These are phyloP conservation scores for Zaprionus gabonicus DNA, from an alignment of 1,140 invertebrate genomes.

Conservation along the genomic window DNA sequence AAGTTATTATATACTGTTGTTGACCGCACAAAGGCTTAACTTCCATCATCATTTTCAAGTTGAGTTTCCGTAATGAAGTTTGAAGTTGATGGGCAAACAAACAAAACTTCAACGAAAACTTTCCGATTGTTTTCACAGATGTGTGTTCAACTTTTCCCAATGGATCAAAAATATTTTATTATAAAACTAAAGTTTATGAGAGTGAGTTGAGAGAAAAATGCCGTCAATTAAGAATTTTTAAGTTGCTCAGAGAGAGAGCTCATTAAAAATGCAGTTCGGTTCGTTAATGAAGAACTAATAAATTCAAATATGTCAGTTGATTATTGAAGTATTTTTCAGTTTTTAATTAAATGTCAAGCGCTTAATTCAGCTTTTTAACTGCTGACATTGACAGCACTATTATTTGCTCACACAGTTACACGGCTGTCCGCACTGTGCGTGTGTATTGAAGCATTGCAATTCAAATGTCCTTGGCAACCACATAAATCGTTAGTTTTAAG, in stretches of 20 bases:
- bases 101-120: background rate
- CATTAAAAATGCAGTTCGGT: background rate
- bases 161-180: background rate
- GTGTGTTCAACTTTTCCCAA: background rate
- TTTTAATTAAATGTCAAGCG: slow-evolving; percentile 1
- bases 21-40: background rate
- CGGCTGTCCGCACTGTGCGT: slow-evolving; percentile 9
- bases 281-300: no score
- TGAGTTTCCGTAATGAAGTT: background rate
- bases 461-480: slow-evolving; percentile 57
- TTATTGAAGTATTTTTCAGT: background rate
- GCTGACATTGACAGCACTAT: slow-evolving; percentile 8
- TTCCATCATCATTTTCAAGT: background rate
- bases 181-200: background rate
- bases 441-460: slow-evolving; percentile 44
- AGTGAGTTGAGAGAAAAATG: background rate
- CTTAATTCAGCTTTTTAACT: background rate
- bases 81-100: background rate
- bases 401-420: background rate
- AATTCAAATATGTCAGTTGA: background rate
- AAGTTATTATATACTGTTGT: background rate
- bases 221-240: background rate
- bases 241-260: background rate
- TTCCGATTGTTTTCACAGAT: background rate
- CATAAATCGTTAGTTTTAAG: slow-evolving; percentile 62